Evolutionary conservation across 2,888 invertebrate genomes (phyloP), one percentile per base, ranked within the genome.

Genomic region (Merodon equestris): DNA sequence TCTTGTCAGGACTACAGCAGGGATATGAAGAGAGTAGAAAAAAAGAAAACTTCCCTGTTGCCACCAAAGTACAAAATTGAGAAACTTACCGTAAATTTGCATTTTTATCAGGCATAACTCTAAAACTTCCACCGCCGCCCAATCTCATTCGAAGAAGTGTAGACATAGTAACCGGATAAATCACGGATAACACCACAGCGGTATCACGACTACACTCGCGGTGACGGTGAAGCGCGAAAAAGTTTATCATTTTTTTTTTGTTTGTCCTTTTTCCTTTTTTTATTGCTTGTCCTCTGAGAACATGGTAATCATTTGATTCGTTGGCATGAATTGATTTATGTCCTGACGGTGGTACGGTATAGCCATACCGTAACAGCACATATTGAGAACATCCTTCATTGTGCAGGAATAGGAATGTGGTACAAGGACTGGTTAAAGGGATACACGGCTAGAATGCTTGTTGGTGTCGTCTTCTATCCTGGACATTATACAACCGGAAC

Each of bases 31-130:
- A n/a, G n/a, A n/a, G n/a, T n/a, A n/a, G n/a, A 48, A 61, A 18
- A 56, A 44, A 18, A 42, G 40, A 60, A 58, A 63, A 73, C 61
- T 67, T 58, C 61, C 51, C 58, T 77, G 63, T 61, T 73, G 51
- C 40, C 51, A 15, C 40, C 51, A 48, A 51, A 60, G 60, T 45
- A 56, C 63, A 68, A 68, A 73, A 73, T 68, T 73, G 50, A 68
- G 72, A 79, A 74, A 79, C 64, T 79, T 79, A 74, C 64, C 79
- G 74, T 74, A 79, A 79, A 79, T 79, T 79, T 79, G 74, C 79
- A 79, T 79, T 74, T 79, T 79, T 79, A 79, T 79, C 79, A 79
- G 79, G 68, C 70, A 79, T 79, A 79, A 79, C 74, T 79, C 71
- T 45, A 42, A 74, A 70, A 63, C 63, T 48, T 79, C 53, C 47